These are phyloP conservation scores for Pomatorhinus ruficollis DNA, from an alignment of 2,113 vertebrate genomes.

Conservation along the genomic window DNA sequence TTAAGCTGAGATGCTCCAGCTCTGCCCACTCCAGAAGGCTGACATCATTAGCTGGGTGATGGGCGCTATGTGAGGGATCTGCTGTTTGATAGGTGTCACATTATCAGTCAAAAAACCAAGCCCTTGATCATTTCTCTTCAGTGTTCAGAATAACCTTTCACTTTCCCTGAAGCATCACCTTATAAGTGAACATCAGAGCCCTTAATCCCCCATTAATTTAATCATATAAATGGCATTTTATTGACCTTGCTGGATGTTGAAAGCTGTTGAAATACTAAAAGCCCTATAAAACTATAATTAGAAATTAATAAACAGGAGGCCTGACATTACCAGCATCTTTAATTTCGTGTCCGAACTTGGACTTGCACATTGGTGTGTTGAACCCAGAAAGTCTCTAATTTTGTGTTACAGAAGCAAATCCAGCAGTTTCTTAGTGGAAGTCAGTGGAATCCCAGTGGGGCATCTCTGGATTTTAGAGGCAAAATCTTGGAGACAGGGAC, in stretches of 20 bases:
- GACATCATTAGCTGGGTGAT: background rate
- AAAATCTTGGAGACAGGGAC: background rate
- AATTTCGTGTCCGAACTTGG: background rate
- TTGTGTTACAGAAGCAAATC: background rate
- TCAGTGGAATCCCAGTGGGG: background rate
- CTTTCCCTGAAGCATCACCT: background rate
- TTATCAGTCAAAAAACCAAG: background rate
- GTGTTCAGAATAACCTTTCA: background rate
- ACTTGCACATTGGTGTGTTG: accelerated
- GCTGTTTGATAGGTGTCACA: background rate
- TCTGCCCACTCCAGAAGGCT: background rate
- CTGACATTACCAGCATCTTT: background rate
- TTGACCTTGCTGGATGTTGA: background rate
- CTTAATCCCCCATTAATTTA: background rate
- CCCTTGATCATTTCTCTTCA: background rate
- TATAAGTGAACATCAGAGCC: background rate
- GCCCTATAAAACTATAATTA: background rate
- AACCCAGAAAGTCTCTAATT: background rate
- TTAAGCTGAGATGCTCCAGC: background rate
- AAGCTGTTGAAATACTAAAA: background rate
- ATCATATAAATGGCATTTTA: background rate
- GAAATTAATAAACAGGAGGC: background rate
- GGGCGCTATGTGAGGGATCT: background rate
- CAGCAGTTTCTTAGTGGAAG: background rate
- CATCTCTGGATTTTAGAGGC: background rate